A percentile compares a stretch with the other conserved stretches of the same genome.
These are phyloP conservation scores for Beroe forskalii DNA, from an alignment of 37 sponge, comb jelly and placozoan species.

Conservation along the genomic window DNA sequence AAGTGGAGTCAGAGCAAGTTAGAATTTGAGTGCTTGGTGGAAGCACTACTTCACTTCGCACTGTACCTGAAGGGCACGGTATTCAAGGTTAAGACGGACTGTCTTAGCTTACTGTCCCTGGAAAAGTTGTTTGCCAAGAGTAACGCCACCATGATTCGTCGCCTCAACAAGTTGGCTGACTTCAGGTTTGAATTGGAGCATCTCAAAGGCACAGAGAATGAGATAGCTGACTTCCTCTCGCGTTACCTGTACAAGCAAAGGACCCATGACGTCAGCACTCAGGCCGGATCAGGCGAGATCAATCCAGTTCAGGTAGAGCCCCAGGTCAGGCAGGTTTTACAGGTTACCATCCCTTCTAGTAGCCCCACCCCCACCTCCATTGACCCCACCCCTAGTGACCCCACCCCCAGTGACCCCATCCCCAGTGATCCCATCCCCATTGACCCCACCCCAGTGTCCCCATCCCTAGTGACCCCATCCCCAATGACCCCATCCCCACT, in stretches of 20 bases:
- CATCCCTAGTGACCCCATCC: no score
- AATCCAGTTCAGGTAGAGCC: background rate
- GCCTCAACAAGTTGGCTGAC: background rate
- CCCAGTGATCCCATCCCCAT: no score
- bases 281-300: background rate
- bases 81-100: slow-evolving; percentile 18
- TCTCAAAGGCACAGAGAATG: background rate
- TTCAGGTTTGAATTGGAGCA: slow-evolving; percentile 42
- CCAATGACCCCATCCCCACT: no score
- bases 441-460: no score
- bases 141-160: background rate
- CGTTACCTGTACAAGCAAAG: background rate
- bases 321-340: background rate
- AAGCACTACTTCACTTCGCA: background rate
- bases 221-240: background rate
- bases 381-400: no score
- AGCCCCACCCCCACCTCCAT: background rate
- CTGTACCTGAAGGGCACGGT: slow-evolving; percentile 18
- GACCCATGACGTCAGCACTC: background rate
- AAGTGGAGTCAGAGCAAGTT: background rate
- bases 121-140: background rate
- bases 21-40: slow-evolving; percentile 3
- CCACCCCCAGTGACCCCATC: no score
- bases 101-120: background rate
- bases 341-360: background rate